These are phyloP conservation scores for Reticulitermes lucifugus DNA, from an alignment of 2,888 invertebrate species.

Conservation along the genomic window DNA sequence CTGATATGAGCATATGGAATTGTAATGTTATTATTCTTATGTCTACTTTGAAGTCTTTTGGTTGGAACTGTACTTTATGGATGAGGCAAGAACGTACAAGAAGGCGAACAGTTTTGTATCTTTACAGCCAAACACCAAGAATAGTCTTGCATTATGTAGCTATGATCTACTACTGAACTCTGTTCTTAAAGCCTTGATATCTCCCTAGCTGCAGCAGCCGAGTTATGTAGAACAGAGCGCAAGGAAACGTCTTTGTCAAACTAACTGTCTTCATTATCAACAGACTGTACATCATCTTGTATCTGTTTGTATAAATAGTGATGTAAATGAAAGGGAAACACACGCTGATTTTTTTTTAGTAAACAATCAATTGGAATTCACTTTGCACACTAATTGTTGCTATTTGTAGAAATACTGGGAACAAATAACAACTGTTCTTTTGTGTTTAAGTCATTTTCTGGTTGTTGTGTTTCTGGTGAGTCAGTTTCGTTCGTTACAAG, in stretches of 20 bases:
- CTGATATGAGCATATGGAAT: too few relatives aligned
- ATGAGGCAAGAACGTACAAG: too few relatives aligned
- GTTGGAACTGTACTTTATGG: too few relatives aligned
- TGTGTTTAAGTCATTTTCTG: neutral
- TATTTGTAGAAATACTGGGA: neutral
- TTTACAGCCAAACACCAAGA: neutral
- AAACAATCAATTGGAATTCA: neutral
- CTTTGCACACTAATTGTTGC: slow-evolving; percentile 24
- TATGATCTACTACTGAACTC: neutral
- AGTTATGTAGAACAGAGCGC: neutral
- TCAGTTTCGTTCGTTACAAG: neutral
- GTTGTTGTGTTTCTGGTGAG: neutral
- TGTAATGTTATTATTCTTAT: too few relatives aligned
- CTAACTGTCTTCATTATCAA: neutral
- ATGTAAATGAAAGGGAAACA: slow-evolving; percentile 14
- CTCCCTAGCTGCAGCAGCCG: neutral
- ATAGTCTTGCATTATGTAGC: neutral
- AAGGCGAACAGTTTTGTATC: neutral
- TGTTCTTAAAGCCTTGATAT: neutral
- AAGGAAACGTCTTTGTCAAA: slow-evolving; percentile 2
- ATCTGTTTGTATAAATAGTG: slow-evolving; percentile 16
- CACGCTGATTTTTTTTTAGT: neutral
- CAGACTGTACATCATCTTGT: slow-evolving; percentile 1
- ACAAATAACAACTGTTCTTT: neutral
- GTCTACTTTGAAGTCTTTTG: too few relatives aligned